Base-by-base conservation (phyloP, 2,113 vertebrate genomes). In the Cochlearius cochlearius region DNA sequence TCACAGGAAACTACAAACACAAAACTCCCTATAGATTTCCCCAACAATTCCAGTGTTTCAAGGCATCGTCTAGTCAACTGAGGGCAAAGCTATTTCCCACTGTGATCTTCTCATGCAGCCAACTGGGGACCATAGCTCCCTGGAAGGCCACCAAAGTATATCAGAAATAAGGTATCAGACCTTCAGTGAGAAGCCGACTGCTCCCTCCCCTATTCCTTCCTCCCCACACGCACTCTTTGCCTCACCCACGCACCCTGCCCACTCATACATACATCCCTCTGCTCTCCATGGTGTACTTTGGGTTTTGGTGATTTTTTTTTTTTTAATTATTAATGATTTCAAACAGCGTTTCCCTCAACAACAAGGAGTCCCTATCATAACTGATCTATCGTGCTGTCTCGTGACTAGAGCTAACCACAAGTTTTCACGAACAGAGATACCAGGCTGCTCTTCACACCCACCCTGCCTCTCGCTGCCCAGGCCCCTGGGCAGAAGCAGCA, bases 181-280 rank as follows among this genome's bases (percentile, higher is more conserved):
- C 36, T 87, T 20, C 41, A 60, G 38, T 6, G 15, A 79, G 34
- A 52, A 91, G 45, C 14, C 67, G 29, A 49, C 10, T 32, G 21
- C 10, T 53, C 15, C 19, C 25, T 34, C 58, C 23, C 15, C 56
- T 50, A 4, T 32, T 91, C 12, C 4, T 1, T 13, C 22, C 30
- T 72, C 43, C 10, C 11, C 53, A 59, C 6, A 21, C 8, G 27
- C 0, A 0, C 18, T 55, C 45, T 63, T 32, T 38, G 17, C 27
- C 32, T 80, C 5, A 0, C 27, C 63, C n/a, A 15, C 6, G 11
- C 26, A 73, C 36, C 27, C n/a, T 58, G 25, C 19, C 50, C 39
- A 32, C 9, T 20, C 36, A 71, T 0, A 30, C 39, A 20, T 1
- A 7, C 19, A 38, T 18, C 15, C 14, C 52, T 50, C 56, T 45